A percentile compares a stretch with the other conserved stretches of the same genome.
These are phyloP conservation scores for Synchiropus splendidus DNA, from an alignment of 2,113 vertebrate species.

Conservation along the genomic window DNA sequence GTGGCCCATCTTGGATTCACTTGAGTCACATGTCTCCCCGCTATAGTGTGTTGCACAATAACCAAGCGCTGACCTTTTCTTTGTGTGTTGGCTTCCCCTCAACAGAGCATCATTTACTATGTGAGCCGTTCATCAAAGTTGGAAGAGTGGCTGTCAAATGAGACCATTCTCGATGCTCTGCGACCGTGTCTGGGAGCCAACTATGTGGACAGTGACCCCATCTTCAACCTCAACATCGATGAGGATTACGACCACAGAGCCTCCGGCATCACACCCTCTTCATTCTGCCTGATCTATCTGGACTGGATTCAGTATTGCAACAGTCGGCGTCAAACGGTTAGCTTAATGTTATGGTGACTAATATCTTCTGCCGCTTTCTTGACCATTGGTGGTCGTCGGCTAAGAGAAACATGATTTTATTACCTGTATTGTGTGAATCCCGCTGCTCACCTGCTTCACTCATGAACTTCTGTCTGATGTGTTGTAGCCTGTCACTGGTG, in stretches of 20 bases:
- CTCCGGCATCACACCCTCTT: conserved; percentile 73
- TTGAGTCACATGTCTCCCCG: background rate
- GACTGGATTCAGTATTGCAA: conserved; percentile 89
- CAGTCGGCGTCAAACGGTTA: conserved; percentile 74
- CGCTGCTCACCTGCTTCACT: too few species aligned
- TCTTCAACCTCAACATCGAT: conserved; percentile 85
- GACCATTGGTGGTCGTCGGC: too few species aligned
- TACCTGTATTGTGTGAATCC: too few species aligned
- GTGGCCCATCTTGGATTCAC: too few species aligned
- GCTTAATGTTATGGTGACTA: too few species aligned
- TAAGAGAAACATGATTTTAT: too few species aligned
- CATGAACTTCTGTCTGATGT: conserved; percentile 4
- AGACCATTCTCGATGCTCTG: conserved; percentile 71
- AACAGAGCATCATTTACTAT: conserved; percentile 87
- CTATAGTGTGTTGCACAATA: background rate
- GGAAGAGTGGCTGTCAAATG: conserved; percentile 79
- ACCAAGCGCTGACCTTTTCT: background rate
- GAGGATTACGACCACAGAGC: conserved; percentile 84
- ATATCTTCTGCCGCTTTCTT: too few species aligned
- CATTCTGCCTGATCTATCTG: conserved; percentile 80
- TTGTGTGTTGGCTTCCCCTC: background rate
- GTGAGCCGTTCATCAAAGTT: conserved; percentile 78
- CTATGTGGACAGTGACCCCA: conserved; percentile 83
- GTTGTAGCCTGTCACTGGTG: conserved; percentile 73
- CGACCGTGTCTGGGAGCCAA: conserved; percentile 68